A percentile compares a stretch with the other conserved stretches of the same genome.
Evolutionary conservation across 2,797 vertebrate species (phyloP).

Genomic region (Coregonus sp.): DNA sequence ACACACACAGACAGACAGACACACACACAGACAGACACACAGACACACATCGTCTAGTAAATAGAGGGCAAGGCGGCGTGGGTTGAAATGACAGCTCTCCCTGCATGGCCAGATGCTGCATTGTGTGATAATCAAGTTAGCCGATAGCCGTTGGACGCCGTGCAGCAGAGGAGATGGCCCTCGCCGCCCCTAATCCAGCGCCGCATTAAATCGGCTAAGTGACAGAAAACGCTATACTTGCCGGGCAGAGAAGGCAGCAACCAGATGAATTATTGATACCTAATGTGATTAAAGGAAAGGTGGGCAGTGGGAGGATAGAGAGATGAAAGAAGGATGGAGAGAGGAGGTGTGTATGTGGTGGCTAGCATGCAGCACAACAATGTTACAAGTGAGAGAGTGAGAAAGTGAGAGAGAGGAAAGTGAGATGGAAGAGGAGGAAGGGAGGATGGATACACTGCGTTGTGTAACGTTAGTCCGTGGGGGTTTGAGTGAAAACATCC

Average conservation of each 20-base stretch:
- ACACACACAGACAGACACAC: background rate
- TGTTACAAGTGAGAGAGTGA: constrained; percentile 16
- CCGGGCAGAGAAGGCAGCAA: background rate
- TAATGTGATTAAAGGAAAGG: constrained; percentile 1
- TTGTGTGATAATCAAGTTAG: constrained; percentile 12
- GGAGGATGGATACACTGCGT: background rate
- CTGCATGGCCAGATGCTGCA: constrained; percentile 42
- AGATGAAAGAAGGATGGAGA: background rate
- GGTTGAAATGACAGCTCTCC: constrained; percentile 56
- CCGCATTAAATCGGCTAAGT: constrained; percentile 34
- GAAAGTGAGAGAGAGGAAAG: background rate
- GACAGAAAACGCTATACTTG: constrained; percentile 22
- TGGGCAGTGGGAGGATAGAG: background rate
- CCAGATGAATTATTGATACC: background rate
- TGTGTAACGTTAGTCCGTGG: background rate
- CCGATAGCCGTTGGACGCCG: background rate
- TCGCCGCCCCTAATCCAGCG: constrained; percentile 29
- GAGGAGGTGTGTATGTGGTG: background rate
- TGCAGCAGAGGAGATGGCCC: background rate
- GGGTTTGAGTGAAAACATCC: constrained; percentile 5
- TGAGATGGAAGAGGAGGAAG: constrained; percentile 3
- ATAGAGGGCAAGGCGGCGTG: constrained; percentile 3
- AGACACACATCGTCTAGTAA: background rate
- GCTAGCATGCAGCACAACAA: constrained; percentile 5
- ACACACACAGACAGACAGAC: too few relatives aligned